Base-by-base conservation (phyloP, 2,888 invertebrate genomes). In the Nycteola revayana region DNA sequence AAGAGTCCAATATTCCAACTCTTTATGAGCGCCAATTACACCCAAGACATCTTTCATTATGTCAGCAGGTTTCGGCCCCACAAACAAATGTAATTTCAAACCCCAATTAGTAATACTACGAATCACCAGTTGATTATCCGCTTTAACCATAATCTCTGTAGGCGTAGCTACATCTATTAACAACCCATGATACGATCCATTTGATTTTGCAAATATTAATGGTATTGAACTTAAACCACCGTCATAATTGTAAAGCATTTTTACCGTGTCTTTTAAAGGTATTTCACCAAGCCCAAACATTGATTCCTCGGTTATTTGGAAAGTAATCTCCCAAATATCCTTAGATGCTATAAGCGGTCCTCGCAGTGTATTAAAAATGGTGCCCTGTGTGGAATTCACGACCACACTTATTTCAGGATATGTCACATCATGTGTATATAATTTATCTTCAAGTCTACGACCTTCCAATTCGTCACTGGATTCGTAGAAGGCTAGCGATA, bases 271-370 rank as follows among this genome's bases (percentile, higher is more conserved):
- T 29, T 42, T 69, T 0, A 91, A 47, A 7, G 86, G 81, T 33
- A 90, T 73, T 53, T 89, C 83, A 9, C 90, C 91, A 1, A 93
- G 66, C 0, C 92, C 93, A 41, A 88, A 92, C 56, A 92, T 75
- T 0, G 78, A 67, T 33, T 86, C 83, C 9, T 89, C 75, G 0
- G 90, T 90, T 17, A 92, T 51, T 44, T 80, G 84, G 9, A 93
- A 78, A 0, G 90, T 77, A 55, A 91, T 83, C 65, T 92, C 92
- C 91, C 92, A 92, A 51, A 91, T 92, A 25, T 87, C 75, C 10
- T 90, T 70, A 0, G 92, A 90, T 1, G 91, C 89, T 38, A 93
- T 90, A 0, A 92, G 46, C 0, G 93, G 92, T 0, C 92, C 92
- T 42, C 82, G 72, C 0, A 85, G 65, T 0, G 91, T 92, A 17